phyloP scores from a whole-genome alignment of 2,888 invertebrate species.

The Pyralis farinalis region DNA sequence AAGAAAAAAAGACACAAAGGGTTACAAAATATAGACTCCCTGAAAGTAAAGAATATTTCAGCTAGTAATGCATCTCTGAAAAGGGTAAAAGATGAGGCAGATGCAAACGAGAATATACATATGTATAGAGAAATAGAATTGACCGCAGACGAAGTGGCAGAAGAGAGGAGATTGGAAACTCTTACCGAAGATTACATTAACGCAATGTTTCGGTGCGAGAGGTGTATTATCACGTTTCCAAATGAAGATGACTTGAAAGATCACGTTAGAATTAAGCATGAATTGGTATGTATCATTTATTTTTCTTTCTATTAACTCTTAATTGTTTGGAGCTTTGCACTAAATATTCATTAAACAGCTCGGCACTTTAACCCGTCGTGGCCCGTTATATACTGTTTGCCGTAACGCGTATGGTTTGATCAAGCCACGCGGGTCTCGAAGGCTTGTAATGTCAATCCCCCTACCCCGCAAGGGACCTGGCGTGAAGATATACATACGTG shows the following conservation, averaged over 20 bases:
- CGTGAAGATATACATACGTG: neutral
- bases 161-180: conserved; percentile 40
- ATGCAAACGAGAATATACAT: conserved; percentile 9
- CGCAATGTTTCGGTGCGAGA: conserved; percentile 58
- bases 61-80: too few species aligned
- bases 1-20: too few species aligned
- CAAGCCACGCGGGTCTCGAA: too few species aligned
- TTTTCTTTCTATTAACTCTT: too few species aligned
- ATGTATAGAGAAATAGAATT: conserved; percentile 45
- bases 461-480: too few species aligned
- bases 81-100: neutral
- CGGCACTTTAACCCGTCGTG: too few species aligned
- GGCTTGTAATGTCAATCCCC: neutral
- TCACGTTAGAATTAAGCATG: conserved; percentile 52
- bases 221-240: conserved; percentile 53
- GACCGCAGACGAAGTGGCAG: conserved; percentile 37
- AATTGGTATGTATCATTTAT: conserved; percentile 38
- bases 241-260: conserved; percentile 61
- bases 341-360: too few species aligned
- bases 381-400: too few species aligned
- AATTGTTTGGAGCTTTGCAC: too few species aligned
- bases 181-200: conserved; percentile 53
- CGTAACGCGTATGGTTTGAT: too few species aligned
- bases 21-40: too few species aligned
- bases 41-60: too few species aligned